These are phyloP conservation scores for Hippocampus comes DNA, from an alignment of 2,113 vertebrate species.

Conservation along the genomic window DNA sequence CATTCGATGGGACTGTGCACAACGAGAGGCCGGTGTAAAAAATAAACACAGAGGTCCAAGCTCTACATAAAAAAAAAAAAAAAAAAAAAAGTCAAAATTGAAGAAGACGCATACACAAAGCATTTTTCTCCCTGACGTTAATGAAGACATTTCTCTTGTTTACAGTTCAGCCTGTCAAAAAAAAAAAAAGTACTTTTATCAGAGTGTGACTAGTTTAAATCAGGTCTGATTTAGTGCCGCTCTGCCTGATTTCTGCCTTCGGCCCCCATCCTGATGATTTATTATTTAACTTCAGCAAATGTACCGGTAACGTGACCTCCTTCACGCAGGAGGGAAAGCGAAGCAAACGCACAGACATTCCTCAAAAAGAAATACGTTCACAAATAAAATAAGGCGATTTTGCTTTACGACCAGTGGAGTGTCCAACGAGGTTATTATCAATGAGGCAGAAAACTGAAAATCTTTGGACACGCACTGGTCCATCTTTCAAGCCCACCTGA, in stretches of 20 bases:
- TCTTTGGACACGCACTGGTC: too few relatives aligned
- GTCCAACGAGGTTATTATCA: too few relatives aligned
- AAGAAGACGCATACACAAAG: slow-evolving; percentile 18
- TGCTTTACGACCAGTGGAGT: slow-evolving; percentile 20
- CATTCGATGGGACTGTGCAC: not conserved
- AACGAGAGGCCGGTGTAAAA: not conserved
- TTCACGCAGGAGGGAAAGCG: slow-evolving; percentile 9
- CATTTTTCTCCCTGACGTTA: slow-evolving; percentile 39
- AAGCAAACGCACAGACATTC: slow-evolving; percentile 16
- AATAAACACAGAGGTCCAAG: slow-evolving; percentile 7
- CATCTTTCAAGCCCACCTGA: too few relatives aligned
- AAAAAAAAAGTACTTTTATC: slow-evolving; percentile 9
- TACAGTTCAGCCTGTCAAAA: slow-evolving; percentile 36
- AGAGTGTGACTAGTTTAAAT: slow-evolving; percentile 33
- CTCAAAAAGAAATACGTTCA: slow-evolving; percentile 13
- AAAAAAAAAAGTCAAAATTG: slow-evolving; percentile 5
- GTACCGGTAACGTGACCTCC: slow-evolving; percentile 22
- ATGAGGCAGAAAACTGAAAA: too few relatives aligned
- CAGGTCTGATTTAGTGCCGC: slow-evolving; percentile 18
- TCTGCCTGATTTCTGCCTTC: slow-evolving; percentile 10
- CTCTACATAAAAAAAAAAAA: slow-evolving; percentile 30
- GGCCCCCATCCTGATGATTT: slow-evolving; percentile 15
- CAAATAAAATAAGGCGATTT: slow-evolving; percentile 5
- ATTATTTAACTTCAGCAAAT: slow-evolving; percentile 17
- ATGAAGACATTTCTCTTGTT: slow-evolving; percentile 48